Evolutionary conservation across 2,888 invertebrate genomes (phyloP), one percentile per base, ranked within the genome.

Genomic region (Oligia latruncula): DNA sequence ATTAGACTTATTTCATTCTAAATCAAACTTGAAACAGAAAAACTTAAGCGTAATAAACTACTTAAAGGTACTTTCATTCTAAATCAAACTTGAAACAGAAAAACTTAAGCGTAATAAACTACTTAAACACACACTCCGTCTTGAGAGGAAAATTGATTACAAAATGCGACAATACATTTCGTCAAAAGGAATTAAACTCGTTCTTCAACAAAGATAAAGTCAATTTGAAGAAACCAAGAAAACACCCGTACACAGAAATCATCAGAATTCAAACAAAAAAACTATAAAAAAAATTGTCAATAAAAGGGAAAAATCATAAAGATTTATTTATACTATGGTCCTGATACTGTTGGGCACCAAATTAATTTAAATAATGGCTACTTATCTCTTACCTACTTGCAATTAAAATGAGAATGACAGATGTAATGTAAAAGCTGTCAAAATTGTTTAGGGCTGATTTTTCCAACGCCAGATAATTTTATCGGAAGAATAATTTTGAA

Each of bases 131-230:
- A 64, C 40, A 64, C 35, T 60, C 35, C 65, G 8, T 35, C 35
- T 49, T 17, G 5, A 29, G 35, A n/a, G 17, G 17, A 80, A 79
- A 65, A 72, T 23, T 55, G 15, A 66, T 75, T 58, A 84, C 46
- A 72, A 52, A 81, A 84, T 80, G 40, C 46, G 58, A 77, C 58
- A 71, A 23, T 64, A 66, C 29, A 81, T 74, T 71, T n/a, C 35
- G 81, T 76, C 71, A 58, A 74, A 71, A 74, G 29, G 43, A 77
- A 84, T 60, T 46, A 23, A 62, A 60, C 3, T 46, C 72, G 35
- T 35, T 60, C 62, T 52, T 55, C n/a, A 75, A 40, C 20, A 70
- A 74, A 60, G n/a, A 58, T 58, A 20, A 68, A 74, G 64, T 35
- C 11, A 62, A 65, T 49, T 71, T 43, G 13, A 52, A 70, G 49